These are phyloP conservation scores for Actinostola sp. DNA, from an alignment of 92 coral and sea anemone species.

Conservation along the genomic window DNA sequence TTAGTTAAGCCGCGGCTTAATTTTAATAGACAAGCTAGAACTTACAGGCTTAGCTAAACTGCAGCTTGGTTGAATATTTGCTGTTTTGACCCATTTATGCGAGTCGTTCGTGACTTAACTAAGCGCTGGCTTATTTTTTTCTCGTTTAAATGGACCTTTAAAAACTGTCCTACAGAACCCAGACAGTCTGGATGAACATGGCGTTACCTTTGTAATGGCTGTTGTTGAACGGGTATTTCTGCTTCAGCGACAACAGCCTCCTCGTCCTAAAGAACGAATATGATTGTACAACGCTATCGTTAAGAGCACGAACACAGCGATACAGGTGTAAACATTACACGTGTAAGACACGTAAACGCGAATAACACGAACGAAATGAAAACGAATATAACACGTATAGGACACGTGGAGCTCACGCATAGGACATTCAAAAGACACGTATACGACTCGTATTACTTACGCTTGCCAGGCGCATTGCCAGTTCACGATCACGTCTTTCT, in stretches of 20 bases:
- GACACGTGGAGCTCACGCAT: not conserved
- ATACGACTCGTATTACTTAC: conserved; percentile 18
- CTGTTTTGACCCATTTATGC: no score
- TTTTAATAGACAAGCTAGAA: no score
- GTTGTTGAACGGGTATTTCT: conserved; percentile 42
- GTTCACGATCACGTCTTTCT: conserved; percentile 93
- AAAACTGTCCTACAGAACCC: no score
- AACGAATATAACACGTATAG: not conserved
- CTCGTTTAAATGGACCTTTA: not conserved
- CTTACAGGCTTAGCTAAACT: no score
- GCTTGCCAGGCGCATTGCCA: conserved; percentile 91
- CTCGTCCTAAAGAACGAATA: conserved; percentile 37
- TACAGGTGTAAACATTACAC: not conserved
- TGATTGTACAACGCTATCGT: not conserved
- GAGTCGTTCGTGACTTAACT: no score
- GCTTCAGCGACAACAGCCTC: conserved; percentile 75
- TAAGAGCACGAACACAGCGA: not conserved
- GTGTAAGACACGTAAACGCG: not conserved
- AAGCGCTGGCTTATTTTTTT: not conserved
- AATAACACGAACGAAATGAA: not conserved
- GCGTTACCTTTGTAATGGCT: conserved; percentile 58
- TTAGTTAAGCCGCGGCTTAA: no score
- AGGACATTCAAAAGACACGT: not conserved
- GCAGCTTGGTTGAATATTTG: no score
- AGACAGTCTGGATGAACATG: no score